These are phyloP conservation scores for Alligator sinensis DNA, from an alignment of 2,113 vertebrate species.

Conservation along the genomic window DNA sequence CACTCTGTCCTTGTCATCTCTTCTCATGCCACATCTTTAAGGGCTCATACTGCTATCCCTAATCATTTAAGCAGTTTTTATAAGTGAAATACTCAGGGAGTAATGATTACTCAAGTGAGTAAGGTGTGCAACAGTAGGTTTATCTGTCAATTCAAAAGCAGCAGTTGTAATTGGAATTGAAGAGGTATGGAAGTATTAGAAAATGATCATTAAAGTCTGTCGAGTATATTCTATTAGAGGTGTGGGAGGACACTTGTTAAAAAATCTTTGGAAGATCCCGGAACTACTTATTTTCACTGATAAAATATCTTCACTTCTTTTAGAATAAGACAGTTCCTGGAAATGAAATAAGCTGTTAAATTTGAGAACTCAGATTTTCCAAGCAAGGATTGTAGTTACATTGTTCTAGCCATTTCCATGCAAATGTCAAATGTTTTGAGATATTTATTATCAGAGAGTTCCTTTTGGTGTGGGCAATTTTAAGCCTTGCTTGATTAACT, in stretches of 20 bases:
- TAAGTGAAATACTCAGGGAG: background rate
- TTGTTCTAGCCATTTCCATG: background rate
- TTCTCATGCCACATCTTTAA: background rate
- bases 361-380: background rate
- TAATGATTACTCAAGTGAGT: background rate
- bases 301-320: accelerated
- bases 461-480: background rate
- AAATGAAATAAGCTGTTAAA: background rate
- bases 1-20: background rate
- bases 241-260: background rate
- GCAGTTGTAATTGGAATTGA: background rate
- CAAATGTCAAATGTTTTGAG: background rate
- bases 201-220: background rate
- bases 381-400: background rate
- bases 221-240: background rate
- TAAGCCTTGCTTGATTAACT: background rate
- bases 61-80: background rate
- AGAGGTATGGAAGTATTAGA: background rate
- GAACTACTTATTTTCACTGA: background rate
- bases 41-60: background rate
- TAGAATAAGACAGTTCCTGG: background rate
- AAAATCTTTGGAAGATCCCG: background rate
- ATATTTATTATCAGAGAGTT: background rate
- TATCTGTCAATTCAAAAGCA: background rate
- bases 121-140: background rate